Evolutionary conservation across 2,888 invertebrate species (phyloP), one percentile per base, ranked within the genome.

Genomic region (Ceratothoa steindachneri): DNA sequence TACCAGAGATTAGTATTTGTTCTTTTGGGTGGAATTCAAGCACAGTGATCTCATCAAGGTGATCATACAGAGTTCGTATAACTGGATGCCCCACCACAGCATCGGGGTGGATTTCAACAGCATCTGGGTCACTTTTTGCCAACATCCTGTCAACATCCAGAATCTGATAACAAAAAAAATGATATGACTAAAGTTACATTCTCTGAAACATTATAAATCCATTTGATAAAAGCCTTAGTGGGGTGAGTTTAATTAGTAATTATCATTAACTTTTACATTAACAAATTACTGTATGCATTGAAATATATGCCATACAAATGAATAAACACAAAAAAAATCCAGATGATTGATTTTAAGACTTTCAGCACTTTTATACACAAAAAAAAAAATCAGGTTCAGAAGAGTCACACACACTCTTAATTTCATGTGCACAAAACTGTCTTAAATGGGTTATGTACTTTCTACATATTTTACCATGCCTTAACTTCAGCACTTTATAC

Each of bases 81-180:
- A 99, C 98, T 0, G 99, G 99, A 86, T 99, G 98, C 0, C 97
- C 96, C 81, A 97, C 86, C 83, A 85, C 84, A 22, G 80, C 80
- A 66, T 77, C 75, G 4, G 75, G 93, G 73, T 92, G 93, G 84
- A 91, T 92, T 81, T 80, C 80, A 80, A 79, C 79, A 22, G 80
- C 73, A 67, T 93, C 88, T 0, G 93, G 95, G 0, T 95, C 93
- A n/a, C 96, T 97, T 84, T 98, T 97, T 0, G 97, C 96, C 83
- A 99, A 85, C 95, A 99, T 98, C 77, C 98, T 89, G 82, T 99
- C 99, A n/a, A 99, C 98, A 83, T 99, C 98, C 78, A 99, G 86
- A 82, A 99, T 97, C 90, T 91, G 82, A 1, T 30, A 41, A n/a
- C 7, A n/a, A 29, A 65, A 64, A 12, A 71, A 9, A 69, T 12